These are phyloP conservation scores for Dipodomys stephensi DNA, from an alignment of 2,113 vertebrate genomes.

Conservation along the genomic window DNA sequence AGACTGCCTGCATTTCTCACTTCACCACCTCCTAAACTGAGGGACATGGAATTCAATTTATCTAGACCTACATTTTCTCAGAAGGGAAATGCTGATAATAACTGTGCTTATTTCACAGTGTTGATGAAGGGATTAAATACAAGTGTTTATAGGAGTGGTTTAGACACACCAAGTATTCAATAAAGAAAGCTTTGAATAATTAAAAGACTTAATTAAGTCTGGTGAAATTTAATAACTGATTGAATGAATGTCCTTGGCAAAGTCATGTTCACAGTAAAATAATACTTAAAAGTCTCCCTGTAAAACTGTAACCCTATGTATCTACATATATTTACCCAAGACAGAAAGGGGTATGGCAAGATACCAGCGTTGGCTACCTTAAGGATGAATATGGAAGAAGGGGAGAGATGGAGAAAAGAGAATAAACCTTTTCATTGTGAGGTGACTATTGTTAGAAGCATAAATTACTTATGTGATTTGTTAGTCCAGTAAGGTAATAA, in stretches of 20 bases:
- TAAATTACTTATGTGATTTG: neutral
- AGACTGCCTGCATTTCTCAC: neutral
- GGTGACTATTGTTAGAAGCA: neutral
- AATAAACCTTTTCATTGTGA: neutral
- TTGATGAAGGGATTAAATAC: constrained; percentile 24
- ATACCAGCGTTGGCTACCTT: neutral
- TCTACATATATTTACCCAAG: neutral
- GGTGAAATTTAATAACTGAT: constrained; percentile 6
- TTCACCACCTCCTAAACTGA: neutral
- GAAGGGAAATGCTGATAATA: constrained; percentile 33
- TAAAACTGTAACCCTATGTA: neutral
- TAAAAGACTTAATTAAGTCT: constrained; percentile 34
- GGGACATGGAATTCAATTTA: neutral
- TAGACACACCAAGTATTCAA: neutral
- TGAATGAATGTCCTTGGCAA: constrained; percentile 16
- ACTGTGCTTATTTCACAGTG: neutral
- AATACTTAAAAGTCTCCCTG: neutral
- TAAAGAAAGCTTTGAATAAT: constrained; percentile 46
- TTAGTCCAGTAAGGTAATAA: constrained; percentile 39
- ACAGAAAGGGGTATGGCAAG: neutral
- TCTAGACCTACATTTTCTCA: neutral
- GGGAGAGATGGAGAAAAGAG: neutral
- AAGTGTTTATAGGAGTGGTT: constrained; percentile 26
- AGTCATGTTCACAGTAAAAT: constrained; percentile 1
- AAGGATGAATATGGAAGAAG: neutral